Evolutionary conservation across 1,140 invertebrate genomes (phyloP).

Genomic region (Stegodyphus dumicola): DNA sequence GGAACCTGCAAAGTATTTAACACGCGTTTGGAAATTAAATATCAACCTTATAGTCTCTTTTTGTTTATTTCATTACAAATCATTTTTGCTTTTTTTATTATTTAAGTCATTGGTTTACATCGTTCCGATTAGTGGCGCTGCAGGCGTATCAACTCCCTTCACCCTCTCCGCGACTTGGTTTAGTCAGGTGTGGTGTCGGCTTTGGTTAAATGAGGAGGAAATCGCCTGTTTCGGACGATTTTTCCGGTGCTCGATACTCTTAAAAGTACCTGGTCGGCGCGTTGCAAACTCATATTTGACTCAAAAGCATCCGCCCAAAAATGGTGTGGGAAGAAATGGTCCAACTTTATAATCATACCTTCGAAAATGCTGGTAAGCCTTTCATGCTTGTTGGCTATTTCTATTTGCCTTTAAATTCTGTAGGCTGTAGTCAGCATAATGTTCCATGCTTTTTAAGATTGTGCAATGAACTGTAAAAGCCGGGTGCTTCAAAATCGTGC

Average conservation of each 20-base stretch:
- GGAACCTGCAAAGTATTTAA: too few species aligned
- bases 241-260: slow-evolving; percentile 41
- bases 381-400: neutral
- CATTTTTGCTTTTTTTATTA: neutral
- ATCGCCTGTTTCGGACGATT: slow-evolving; percentile 43
- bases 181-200: slow-evolving; percentile 32
- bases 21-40: too few species aligned
- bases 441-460: too few species aligned
- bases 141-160: neutral
- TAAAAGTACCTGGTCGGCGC: slow-evolving; percentile 24
- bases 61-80: too few species aligned
- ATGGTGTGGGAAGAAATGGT: slow-evolving; percentile 44
- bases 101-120: neutral
- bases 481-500: too few species aligned
- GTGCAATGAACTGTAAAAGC: too few species aligned
- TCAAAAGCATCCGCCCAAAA: neutral
- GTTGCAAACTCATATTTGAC: neutral
- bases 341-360: slow-evolving; percentile 44
- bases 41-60: too few species aligned
- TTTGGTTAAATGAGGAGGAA: slow-evolving; percentile 19
- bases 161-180: neutral
- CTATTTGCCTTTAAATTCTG: too few species aligned
- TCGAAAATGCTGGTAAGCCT: slow-evolving; percentile 57
- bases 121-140: neutral
- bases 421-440: too few species aligned